These are phyloP conservation scores for Gymnorhina tibicen DNA, from an alignment of 2,113 vertebrate genomes.

Conservation along the genomic window DNA sequence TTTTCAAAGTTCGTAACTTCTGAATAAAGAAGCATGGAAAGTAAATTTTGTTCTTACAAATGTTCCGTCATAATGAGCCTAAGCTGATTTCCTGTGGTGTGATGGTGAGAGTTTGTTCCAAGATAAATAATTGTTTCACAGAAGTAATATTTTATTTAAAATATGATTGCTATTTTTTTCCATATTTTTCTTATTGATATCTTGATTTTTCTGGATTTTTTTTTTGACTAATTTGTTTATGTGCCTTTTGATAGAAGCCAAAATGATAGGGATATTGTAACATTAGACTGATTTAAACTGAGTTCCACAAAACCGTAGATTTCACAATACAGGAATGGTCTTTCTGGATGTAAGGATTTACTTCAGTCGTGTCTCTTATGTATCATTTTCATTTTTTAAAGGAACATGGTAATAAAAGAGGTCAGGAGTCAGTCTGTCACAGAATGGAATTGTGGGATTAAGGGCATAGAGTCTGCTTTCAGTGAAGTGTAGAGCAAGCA, in stretches of 20 bases:
- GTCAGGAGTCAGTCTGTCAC: not conserved
- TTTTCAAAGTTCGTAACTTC: not conserved
- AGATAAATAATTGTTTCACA: not conserved
- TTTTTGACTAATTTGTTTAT: not conserved
- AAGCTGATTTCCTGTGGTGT: not conserved
- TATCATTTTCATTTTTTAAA: slow-evolving; percentile 46
- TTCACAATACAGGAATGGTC: slow-evolving; percentile 10
- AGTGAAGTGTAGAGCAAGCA: not conserved
- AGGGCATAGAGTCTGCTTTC: not conserved
- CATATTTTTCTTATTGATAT: not conserved
- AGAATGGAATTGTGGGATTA: not conserved
- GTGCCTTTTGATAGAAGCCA: slow-evolving; percentile 35
- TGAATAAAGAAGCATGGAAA: not conserved
- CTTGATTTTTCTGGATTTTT: not conserved
- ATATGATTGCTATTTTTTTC: slow-evolving; percentile 2
- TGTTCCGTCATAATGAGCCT: not conserved
- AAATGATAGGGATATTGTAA: not conserved
- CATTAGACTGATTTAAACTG: not conserved
- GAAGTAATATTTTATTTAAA: not conserved
- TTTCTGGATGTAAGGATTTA: not conserved
- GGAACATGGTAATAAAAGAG: slow-evolving; percentile 16
- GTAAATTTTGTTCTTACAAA: not conserved
- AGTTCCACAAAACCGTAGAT: slow-evolving; percentile 14
- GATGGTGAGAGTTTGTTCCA: not conserved
- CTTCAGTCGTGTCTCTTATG: not conserved